Percentiles rank a stretch among this genome's conserved stretches.
phyloP scores from a whole-genome alignment of 2,797 vertebrate species.

The Rhynchonycteris naso region DNA sequence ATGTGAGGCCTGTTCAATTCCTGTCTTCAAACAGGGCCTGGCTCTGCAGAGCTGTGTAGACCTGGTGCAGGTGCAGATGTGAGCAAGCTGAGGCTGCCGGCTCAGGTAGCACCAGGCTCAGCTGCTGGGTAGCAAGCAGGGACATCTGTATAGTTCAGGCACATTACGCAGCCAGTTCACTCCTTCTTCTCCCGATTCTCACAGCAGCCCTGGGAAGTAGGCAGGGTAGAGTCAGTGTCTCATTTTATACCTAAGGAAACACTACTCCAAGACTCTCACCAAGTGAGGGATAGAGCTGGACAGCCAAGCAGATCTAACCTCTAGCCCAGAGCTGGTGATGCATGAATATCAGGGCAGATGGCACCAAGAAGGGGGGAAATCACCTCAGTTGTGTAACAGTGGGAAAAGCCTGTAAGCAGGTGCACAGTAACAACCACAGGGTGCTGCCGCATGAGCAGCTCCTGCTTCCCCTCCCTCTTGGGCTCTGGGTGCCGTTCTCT shows the following conservation, averaged over 20 bases:
- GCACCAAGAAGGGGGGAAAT: slow-evolving; percentile 58
- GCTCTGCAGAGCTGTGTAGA: background rate
- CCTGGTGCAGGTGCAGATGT: background rate
- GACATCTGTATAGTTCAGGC: background rate
- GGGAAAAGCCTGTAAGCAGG: background rate
- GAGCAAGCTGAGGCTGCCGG: background rate
- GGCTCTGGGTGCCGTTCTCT: background rate
- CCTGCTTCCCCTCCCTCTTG: background rate
- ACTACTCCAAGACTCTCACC: background rate
- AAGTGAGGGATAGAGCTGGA: background rate
- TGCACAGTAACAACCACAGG: background rate
- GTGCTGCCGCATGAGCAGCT: background rate
- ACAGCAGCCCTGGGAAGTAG: background rate
- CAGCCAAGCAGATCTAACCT: slow-evolving; percentile 57
- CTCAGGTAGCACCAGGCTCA: background rate
- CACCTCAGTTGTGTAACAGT: slow-evolving; percentile 65
- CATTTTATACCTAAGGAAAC: background rate
- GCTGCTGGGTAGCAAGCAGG: background rate
- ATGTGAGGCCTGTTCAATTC: background rate
- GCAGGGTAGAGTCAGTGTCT: background rate
- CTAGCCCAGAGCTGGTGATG: slow-evolving; percentile 48
- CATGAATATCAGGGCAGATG: slow-evolving; percentile 66
- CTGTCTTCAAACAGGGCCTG: background rate
- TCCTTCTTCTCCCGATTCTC: background rate
- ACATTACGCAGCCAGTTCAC: background rate